Evolutionary conservation across 2,797 vertebrate genomes (phyloP).

Genomic region (Chelon labrosus): DNA sequence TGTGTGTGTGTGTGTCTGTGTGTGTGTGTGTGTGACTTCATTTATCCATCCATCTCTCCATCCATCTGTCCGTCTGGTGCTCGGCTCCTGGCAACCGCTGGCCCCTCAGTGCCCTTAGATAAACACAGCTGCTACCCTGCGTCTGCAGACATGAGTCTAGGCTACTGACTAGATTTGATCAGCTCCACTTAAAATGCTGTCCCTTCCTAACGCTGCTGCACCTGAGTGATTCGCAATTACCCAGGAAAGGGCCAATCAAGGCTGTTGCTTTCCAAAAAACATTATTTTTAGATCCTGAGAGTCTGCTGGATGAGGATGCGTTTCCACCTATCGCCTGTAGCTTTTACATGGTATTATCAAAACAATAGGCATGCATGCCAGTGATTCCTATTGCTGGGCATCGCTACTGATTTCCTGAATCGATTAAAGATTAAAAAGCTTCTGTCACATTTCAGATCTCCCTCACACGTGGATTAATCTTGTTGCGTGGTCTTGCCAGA

Average conservation of each 20-base stretch:
- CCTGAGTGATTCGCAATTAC: constrained; percentile 24
- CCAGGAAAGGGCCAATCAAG: constrained; percentile 1
- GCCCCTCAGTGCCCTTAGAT: constrained; percentile 51
- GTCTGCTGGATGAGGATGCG: background rate
- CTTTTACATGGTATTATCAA: background rate
- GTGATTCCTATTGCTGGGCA: too few relatives aligned
- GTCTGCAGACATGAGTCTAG: constrained; percentile 49
- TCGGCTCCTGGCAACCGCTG: constrained; percentile 61
- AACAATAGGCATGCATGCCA: background rate
- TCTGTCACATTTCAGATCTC: too few relatives aligned
- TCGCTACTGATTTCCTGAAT: too few relatives aligned
- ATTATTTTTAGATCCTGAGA: constrained; percentile 11
- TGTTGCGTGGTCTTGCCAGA: too few relatives aligned
- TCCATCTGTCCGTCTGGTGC: constrained; percentile 26
- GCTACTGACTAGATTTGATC: constrained; percentile 50
- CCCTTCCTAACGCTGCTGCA: constrained; percentile 8
- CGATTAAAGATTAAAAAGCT: too few relatives aligned
- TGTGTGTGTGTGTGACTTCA: constrained; percentile 1
- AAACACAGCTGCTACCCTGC: constrained; percentile 74
- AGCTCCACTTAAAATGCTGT: constrained; percentile 43
- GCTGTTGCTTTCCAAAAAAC: background rate
- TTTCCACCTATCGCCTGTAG: background rate
- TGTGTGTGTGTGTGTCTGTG: constrained; percentile 4
- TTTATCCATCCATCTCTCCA: constrained; percentile 9
- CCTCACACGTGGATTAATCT: too few relatives aligned